Evolutionary conservation across 2,888 invertebrate species (phyloP), one percentile per base, ranked within the genome.

Genomic region (Sinotaia quadrata): DNA sequence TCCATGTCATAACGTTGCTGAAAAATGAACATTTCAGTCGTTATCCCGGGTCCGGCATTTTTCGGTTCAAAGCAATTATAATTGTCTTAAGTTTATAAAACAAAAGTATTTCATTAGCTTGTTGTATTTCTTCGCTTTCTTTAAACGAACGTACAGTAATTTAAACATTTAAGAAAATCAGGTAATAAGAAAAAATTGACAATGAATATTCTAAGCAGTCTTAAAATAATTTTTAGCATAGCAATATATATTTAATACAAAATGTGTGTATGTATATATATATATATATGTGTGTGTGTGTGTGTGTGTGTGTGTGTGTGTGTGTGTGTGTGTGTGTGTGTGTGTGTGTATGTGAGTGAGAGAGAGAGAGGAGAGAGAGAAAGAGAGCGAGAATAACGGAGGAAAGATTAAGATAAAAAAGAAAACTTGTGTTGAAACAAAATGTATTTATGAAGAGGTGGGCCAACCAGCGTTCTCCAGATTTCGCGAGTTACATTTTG

Each of bases 271-370:
- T 47, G 47, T 47, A 21, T 60, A 8, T 47, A n/a, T 47, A 27
- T 37, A 27, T 59, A 5, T 59, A 41, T 59, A 10, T 21, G 41
- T 36, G 21, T 59, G 24, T 41, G 59, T 59, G 59, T 59, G 41
- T 59, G 41, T 59, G 36, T 59, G 41, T 41, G 27, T 59, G 36
- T 59, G 59, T 36, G 31, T 24, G 58, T 58, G 41, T 37, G 41
- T 58, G 41, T 37, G 58, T 18, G 21, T 21, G 51, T 51, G 21
- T 15, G 51, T 51, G 63, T 63, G 68, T 57, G 57, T 63, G 49
- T 41, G 36, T 44, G 41, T 58, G 34, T 69, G 63, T 59, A 51
- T 66, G 59, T 63, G 56, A 44, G 36, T 65, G 47, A 34, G 18
- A 27, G 41, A 21, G 33, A 54, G 65, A 33, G 47, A 60, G 54